A percentile compares a stretch with the other conserved stretches of the same genome.
Conservation (phyloP, 2,888 invertebrate species). For the Pollenia griseotomentosa region DNA sequence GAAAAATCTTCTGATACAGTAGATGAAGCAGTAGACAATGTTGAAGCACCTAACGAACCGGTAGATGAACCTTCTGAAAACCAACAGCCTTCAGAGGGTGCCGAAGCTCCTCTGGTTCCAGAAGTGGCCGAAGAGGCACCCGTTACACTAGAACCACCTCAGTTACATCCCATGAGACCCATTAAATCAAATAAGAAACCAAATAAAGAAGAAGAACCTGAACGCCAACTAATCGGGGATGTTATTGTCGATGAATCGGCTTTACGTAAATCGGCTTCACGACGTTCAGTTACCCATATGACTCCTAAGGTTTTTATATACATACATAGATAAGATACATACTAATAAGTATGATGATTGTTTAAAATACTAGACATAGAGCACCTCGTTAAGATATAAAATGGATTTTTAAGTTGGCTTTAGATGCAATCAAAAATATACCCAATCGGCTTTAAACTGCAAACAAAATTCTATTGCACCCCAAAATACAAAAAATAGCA, state of each 20-base stretch:
- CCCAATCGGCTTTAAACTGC: conserved; percentile 68
- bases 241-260: conserved; percentile 79
- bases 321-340: conserved; percentile 54
- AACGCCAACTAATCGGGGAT: conserved; percentile 77
- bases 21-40: conserved; percentile 40
- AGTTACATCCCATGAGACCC: conserved; percentile 63
- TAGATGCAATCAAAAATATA: conserved; percentile 61
- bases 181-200: conserved; percentile 61
- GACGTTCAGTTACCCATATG: conserved; percentile 76
- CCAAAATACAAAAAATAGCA: conserved; percentile 29
- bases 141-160: conserved; percentile 60
- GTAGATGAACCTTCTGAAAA: conserved; percentile 45
- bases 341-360: conserved; percentile 9
- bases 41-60: conserved; percentile 17
- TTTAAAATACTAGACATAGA: conserved; percentile 50
- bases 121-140: conserved; percentile 40
- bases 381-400: conserved; percentile 49
- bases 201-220: conserved; percentile 70
- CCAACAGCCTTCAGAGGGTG: conserved; percentile 27
- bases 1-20: conserved; percentile 46
- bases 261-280: conserved; percentile 77
- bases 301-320: conserved; percentile 82
- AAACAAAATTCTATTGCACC: conserved; percentile 67
- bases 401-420: conserved; percentile 71
- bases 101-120: conserved; percentile 30